Conservation (phyloP, 1,140 invertebrate species). For the Manduca sexta region DNA sequence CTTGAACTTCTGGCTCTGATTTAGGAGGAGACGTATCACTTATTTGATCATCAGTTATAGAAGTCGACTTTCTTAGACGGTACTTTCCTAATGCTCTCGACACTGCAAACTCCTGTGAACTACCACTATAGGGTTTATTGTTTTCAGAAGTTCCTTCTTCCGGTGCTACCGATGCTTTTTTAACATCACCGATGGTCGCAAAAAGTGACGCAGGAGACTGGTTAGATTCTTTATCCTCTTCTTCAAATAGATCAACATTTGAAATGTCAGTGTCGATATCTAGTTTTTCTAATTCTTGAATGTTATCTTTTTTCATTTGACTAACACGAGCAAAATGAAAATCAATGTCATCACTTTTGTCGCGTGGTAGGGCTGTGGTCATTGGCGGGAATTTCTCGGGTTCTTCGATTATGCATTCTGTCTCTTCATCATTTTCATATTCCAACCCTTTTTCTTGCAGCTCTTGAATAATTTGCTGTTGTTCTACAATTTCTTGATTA, state of each 20-base stretch:
- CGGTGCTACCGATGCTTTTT: slow-evolving; percentile 74
- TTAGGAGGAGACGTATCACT: slow-evolving; percentile 67
- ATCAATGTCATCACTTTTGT: slow-evolving; percentile 66
- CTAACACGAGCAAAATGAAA: slow-evolving; percentile 69
- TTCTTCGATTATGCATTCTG: slow-evolving; percentile 54
- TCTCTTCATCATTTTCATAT: slow-evolving; percentile 37
- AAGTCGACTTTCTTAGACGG: slow-evolving; percentile 82
- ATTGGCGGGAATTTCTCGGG: slow-evolving; percentile 35
- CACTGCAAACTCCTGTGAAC: slow-evolving; percentile 85
- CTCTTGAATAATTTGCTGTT: slow-evolving; percentile 69
- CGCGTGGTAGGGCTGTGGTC: slow-evolving; percentile 36
- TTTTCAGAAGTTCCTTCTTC: slow-evolving; percentile 76
- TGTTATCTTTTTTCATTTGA: slow-evolving; percentile 67
- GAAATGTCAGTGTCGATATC: slow-evolving; percentile 73
- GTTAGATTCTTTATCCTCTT: slow-evolving; percentile 77
- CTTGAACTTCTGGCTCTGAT: slow-evolving; percentile 58
- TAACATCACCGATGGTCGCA: slow-evolving; percentile 82
- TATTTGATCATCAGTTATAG: slow-evolving; percentile 78
- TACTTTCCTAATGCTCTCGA: slow-evolving; percentile 88
- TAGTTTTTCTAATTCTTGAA: slow-evolving; percentile 66
- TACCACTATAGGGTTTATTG: slow-evolving; percentile 69
- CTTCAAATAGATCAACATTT: slow-evolving; percentile 75
- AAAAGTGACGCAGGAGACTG: slow-evolving; percentile 79
- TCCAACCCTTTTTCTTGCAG: slow-evolving; percentile 63
- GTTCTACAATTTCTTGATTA: slow-evolving; percentile 67